Evolutionary conservation across 2,797 vertebrate genomes (phyloP).

Genomic region (Alosa sapidissima): DNA sequence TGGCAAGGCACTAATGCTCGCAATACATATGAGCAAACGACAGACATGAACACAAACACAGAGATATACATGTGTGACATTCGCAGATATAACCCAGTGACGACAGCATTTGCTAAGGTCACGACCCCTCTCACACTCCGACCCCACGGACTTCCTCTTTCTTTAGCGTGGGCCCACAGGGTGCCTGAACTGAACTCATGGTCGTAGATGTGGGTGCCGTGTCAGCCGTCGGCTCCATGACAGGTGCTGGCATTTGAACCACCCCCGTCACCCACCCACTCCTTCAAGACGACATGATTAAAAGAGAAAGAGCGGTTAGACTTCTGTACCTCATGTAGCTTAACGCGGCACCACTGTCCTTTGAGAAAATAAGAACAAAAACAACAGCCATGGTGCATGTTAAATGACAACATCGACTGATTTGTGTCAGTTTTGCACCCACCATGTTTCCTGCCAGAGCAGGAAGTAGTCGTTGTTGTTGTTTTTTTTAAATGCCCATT

Average conservation of each 20-base stretch:
- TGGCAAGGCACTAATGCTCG: conserved; percentile 35
- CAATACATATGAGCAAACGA: conserved; percentile 5
- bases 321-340: background rate
- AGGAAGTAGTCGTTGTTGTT: background rate
- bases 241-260: background rate
- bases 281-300: background rate
- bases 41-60: background rate
- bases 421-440: background rate
- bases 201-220: background rate
- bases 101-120: background rate
- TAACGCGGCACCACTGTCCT: background rate
- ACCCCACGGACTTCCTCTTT: background rate
- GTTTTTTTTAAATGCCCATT: background rate
- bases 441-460: background rate
- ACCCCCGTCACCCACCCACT: background rate
- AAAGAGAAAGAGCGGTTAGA: background rate
- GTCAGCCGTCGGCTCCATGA: background rate
- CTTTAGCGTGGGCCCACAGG: background rate
- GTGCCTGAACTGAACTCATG: background rate
- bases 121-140: background rate
- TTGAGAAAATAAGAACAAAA: background rate
- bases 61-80: background rate
- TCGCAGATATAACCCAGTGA: background rate
- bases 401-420: background rate
- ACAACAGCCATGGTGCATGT: background rate